These are phyloP conservation scores for Lordiphosa clarofinis DNA, from an alignment of 1,140 invertebrate genomes.

Conservation along the genomic window DNA sequence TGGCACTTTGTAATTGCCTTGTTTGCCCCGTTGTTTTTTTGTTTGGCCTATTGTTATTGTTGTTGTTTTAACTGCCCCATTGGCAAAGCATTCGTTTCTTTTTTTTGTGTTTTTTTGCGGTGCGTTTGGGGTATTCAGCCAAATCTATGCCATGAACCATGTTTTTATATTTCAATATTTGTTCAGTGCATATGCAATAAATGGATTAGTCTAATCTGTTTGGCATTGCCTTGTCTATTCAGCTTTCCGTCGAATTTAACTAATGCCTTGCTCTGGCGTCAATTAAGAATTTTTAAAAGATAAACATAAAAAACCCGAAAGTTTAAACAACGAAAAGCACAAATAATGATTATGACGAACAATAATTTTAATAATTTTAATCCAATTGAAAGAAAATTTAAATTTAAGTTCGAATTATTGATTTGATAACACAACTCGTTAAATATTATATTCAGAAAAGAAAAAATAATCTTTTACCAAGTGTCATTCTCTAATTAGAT, in stretches of 20 bases:
- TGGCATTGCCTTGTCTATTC: slow-evolving; percentile 3
- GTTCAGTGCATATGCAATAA: slow-evolving; percentile 23
- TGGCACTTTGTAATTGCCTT: slow-evolving; percentile 76
- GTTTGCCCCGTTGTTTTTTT: slow-evolving; percentile 63
- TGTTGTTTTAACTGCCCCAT: slow-evolving; percentile 53
- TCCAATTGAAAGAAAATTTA: too few species aligned
- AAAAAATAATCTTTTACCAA: too few species aligned
- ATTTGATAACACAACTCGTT: too few species aligned
- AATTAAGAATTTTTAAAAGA: background rate
- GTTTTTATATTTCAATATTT: slow-evolving; percentile 73
- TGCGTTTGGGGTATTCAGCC: slow-evolving; percentile 38
- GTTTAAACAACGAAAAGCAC: too few species aligned
- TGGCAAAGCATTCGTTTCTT: slow-evolving; percentile 53
- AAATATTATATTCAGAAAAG: too few species aligned
- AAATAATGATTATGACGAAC: too few species aligned
- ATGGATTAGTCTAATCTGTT: slow-evolving; percentile 37
- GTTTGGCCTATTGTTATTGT: slow-evolving; percentile 45
- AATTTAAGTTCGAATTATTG: too few species aligned
- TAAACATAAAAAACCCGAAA: too few species aligned
- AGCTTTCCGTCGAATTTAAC: slow-evolving; percentile 16
- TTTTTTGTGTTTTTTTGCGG: slow-evolving; percentile 36
- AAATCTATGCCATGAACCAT: slow-evolving; percentile 64
- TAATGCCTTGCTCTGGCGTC: background rate
- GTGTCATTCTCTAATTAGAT: too few species aligned
- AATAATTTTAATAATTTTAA: too few species aligned